Conservation (phyloP, 1,140 invertebrate species). For the Onthophagus taurus region DNA sequence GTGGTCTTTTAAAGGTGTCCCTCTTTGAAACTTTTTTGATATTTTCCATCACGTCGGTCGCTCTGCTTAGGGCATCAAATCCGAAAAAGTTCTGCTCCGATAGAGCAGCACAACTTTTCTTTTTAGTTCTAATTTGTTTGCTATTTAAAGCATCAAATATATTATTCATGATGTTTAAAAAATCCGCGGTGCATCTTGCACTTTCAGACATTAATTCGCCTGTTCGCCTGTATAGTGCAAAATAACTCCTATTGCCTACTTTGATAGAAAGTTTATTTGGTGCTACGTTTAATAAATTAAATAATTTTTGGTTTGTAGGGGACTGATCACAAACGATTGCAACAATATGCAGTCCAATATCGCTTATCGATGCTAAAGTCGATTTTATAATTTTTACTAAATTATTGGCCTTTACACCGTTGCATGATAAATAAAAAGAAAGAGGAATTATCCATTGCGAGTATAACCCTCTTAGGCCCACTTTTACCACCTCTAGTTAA, state of each 20-base stretch:
- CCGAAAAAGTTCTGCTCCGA: too few relatives aligned
- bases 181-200: constrained; percentile 17
- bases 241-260: background rate
- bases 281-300: background rate
- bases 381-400: background rate
- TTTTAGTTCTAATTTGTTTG: too few relatives aligned
- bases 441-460: background rate
- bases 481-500: too few relatives aligned
- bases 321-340: background rate
- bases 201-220: constrained; percentile 16
- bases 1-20: too few relatives aligned
- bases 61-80: too few relatives aligned
- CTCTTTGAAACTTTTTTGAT: too few relatives aligned
- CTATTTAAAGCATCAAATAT: constrained; percentile 6
- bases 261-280: background rate
- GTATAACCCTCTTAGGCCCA: background rate
- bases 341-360: background rate
- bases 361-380: background rate
- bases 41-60: too few relatives aligned
- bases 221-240: constrained; percentile 10
- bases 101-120: too few relatives aligned
- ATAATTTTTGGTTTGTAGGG: too few relatives aligned
- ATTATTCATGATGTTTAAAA: constrained; percentile 21
- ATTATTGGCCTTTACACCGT: too few relatives aligned
- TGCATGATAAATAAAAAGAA: background rate